These are phyloP conservation scores for Yponomeuta cagnagella DNA, from an alignment of 2,888 invertebrate species.

Conservation along the genomic window DNA sequence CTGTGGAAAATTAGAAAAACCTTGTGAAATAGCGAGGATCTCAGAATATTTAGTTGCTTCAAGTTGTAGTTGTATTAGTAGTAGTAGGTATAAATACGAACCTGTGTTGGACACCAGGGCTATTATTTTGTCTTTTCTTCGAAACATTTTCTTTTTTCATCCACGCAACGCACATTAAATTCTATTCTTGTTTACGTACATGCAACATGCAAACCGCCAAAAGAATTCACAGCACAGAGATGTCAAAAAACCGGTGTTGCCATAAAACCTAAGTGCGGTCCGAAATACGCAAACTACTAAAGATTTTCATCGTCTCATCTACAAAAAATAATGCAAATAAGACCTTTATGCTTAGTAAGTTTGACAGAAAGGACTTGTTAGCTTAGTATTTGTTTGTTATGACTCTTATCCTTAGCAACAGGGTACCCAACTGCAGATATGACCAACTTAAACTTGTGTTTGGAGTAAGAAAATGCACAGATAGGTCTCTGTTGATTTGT, in stretches of 20 bases:
- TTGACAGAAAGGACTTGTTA: neutral
- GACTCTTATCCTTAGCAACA: conserved; percentile 5
- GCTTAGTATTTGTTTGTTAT: neutral
- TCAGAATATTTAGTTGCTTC: conserved; percentile 1
- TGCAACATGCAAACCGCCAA: neutral
- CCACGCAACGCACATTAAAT: neutral
- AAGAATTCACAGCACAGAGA: neutral
- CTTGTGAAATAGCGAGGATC: conserved; percentile 3
- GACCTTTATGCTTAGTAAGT: conserved; percentile 8
- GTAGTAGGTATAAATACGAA: conserved; percentile 8
- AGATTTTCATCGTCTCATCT: neutral
- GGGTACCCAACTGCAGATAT: conserved; percentile 8
- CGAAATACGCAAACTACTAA: neutral
- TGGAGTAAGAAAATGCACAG: conserved; percentile 1
- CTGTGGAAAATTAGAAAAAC: conserved; percentile 4
- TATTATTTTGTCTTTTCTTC: conserved; percentile 7
- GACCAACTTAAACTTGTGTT: conserved; percentile 5
- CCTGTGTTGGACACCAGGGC: conserved; percentile 8
- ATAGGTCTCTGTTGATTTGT: conserved; percentile 7
- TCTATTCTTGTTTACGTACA: neutral
- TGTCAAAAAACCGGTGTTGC: conserved; percentile 5
- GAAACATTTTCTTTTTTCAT: neutral
- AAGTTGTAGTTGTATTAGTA: conserved; percentile 3
- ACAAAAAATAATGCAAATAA: conserved; percentile 10
- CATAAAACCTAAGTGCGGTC: conserved; percentile 6